Evolutionary conservation across 2,888 invertebrate genomes (phyloP).

Genomic region (Ochropleura leucogaster): DNA sequence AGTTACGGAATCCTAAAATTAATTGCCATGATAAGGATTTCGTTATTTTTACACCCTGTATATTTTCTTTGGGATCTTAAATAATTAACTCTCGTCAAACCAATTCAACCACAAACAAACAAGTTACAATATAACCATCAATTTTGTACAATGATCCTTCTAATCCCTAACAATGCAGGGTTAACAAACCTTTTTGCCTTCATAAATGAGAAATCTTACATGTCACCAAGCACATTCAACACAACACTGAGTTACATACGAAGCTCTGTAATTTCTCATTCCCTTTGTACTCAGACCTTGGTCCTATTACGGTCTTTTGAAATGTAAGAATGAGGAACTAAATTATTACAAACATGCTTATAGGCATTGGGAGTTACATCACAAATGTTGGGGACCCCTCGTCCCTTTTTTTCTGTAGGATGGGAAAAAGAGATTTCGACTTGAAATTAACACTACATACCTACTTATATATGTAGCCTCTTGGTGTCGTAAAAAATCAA

Average conservation of each 20-base stretch:
- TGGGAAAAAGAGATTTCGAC: too few relatives aligned
- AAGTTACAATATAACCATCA: neutral
- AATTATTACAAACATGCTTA: constrained; percentile 38
- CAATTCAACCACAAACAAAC: neutral
- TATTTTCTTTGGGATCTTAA: too few relatives aligned
- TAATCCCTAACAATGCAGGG: constrained; percentile 4
- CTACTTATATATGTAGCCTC: too few relatives aligned
- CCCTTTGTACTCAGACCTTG: constrained; percentile 37
- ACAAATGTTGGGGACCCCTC: constrained; percentile 3
- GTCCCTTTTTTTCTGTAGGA: neutral
- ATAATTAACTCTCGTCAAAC: neutral
- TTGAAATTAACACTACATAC: too few relatives aligned
- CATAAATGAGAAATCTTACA: constrained; percentile 2
- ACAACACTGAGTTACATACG: constrained; percentile 6
- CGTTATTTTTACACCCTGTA: too few relatives aligned
- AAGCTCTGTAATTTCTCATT: constrained; percentile 38
- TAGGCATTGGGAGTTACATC: neutral
- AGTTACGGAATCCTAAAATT: too few relatives aligned
- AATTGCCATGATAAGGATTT: too few relatives aligned
- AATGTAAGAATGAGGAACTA: constrained; percentile 5
- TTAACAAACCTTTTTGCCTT: neutral
- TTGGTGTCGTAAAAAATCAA: too few relatives aligned
- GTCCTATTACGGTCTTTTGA: constrained; percentile 21
- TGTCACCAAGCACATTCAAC: neutral
- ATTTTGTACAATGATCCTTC: neutral